Evolutionary conservation across 2,113 vertebrate genomes (phyloP).

Genomic region (Dasyprocta punctata): DNA sequence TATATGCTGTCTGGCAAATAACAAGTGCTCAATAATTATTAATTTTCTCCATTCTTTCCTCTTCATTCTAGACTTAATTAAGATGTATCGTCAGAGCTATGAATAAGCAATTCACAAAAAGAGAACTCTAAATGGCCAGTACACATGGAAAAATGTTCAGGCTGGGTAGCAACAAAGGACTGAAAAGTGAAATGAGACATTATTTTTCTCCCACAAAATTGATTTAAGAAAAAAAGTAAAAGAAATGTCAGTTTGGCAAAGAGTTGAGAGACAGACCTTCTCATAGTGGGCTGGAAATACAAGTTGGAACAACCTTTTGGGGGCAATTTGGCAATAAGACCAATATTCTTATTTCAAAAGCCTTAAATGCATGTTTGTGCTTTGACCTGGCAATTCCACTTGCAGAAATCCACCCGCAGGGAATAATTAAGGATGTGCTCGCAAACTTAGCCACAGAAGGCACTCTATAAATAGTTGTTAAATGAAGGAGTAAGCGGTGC

Average conservation of each 20-base stretch:
- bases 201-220: slow-evolving; percentile 22
- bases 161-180: neutral
- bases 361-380: neutral
- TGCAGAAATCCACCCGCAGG: neutral
- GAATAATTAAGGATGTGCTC: slow-evolving; percentile 43
- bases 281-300: neutral
- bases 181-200: neutral
- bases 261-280: neutral
- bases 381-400: slow-evolving; percentile 14
- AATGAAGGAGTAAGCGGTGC: neutral
- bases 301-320: neutral
- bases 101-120: slow-evolving; percentile 53
- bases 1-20: slow-evolving; percentile 31
- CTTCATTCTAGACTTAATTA: slow-evolving; percentile 64
- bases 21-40: slow-evolving; percentile 65
- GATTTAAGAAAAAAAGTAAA: neutral
- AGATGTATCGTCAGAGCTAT: neutral
- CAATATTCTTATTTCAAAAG: neutral
- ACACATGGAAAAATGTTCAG: neutral
- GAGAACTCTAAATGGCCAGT: neutral
- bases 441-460: neutral
- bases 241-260: neutral
- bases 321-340: neutral
- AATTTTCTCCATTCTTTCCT: slow-evolving; percentile 69
- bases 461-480: slow-evolving; percentile 59